Conservation (phyloP, 2,113 vertebrate species). For the Ivindomyrus marchei region DNA sequence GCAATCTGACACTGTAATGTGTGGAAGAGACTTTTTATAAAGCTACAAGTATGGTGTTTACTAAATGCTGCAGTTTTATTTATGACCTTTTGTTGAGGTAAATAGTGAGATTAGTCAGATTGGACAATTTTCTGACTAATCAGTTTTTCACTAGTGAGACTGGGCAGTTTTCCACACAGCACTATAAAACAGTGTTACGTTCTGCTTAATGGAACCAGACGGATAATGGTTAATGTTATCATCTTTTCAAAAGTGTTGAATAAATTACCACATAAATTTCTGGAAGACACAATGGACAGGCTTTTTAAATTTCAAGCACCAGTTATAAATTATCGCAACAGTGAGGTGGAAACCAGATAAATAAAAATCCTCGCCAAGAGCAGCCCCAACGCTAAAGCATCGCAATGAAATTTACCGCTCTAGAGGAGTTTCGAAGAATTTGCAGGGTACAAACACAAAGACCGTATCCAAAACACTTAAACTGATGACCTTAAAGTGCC, state of each 20-base stretch:
- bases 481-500: neutral
- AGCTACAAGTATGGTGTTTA: neutral
- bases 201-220: neutral
- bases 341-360: neutral
- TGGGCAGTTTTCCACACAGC: neutral
- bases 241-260: constrained; percentile 4
- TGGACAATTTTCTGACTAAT: neutral
- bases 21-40: neutral
- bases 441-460: neutral
- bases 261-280: neutral
- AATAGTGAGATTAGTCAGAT: neutral
- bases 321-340: neutral
- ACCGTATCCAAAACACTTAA: neutral
- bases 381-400: neutral
- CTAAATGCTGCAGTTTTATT: neutral
- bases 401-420: neutral
- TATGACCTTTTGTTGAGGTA: neutral
- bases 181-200: neutral
- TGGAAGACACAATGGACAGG: neutral
- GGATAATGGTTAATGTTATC: constrained; percentile 7
- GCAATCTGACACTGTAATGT: neutral
- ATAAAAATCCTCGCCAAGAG: neutral
- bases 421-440: neutral
- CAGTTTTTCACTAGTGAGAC: neutral
- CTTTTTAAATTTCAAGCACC: constrained; percentile 4